Evolutionary conservation across 2,797 vertebrate genomes (phyloP).

Genomic region (Manis crassicaudata): DNA sequence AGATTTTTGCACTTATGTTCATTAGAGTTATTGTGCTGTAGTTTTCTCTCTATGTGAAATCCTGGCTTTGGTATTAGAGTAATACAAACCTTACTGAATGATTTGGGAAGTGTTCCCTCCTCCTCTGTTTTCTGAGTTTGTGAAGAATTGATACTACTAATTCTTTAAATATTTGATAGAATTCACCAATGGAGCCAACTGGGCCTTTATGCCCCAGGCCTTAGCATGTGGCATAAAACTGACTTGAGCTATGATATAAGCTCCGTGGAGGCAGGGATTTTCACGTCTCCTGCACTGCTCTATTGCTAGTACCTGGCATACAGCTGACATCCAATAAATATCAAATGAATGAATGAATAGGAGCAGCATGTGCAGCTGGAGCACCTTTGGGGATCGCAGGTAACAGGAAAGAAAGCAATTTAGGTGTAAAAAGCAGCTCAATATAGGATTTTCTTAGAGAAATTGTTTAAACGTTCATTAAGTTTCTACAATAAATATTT

Average conservation of each 20-base stretch:
- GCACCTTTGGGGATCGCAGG: background rate
- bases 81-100: background rate
- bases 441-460: constrained; percentile 17
- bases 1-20: background rate
- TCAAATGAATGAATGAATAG: background rate
- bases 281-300: background rate
- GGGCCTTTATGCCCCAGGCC: background rate
- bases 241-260: background rate
- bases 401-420: background rate
- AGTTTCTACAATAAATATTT: constrained; percentile 16
- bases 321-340: background rate
- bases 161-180: constrained; percentile 24
- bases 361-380: background rate
- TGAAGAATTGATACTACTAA: background rate
- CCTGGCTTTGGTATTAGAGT: constrained; percentile 23
- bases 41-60: constrained; percentile 24
- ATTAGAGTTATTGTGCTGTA: background rate
- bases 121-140: constrained; percentile 27
- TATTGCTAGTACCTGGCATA: background rate
- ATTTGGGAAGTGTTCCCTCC: background rate
- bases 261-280: background rate
- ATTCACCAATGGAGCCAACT: background rate
- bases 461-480: constrained; percentile 33
- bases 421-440: background rate
- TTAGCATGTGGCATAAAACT: background rate